These are phyloP conservation scores for Ichneumon xanthorius DNA, from an alignment of 2,888 invertebrate genomes.

Conservation along the genomic window DNA sequence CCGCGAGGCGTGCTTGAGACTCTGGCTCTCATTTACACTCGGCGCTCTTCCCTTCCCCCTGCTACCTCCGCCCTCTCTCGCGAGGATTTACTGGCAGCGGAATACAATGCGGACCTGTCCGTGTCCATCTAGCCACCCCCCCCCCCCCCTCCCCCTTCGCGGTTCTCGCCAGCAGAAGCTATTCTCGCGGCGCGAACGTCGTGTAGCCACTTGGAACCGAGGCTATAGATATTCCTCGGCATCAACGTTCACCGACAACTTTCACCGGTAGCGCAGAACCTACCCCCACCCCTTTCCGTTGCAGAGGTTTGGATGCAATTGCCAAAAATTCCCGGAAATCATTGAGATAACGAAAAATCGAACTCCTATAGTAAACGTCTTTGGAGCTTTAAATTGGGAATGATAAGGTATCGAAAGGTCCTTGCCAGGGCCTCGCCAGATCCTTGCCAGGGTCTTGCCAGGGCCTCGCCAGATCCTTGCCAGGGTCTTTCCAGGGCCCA, in stretches of 20 bases:
- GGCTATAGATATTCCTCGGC: constrained; percentile 63
- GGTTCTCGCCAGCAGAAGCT: constrained; percentile 22
- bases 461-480: no score
- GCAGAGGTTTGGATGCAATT: neutral
- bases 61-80: constrained; percentile 8
- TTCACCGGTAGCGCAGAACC: constrained; percentile 41
- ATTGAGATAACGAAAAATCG: neutral
- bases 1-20: constrained; percentile 59
- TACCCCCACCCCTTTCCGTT: constrained; percentile 16
- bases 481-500: no score
- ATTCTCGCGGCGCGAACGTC: constrained; percentile 46
- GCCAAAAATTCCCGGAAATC: neutral
- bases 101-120: constrained; percentile 85
- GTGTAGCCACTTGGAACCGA: constrained; percentile 54
- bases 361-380: neutral
- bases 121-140: constrained; percentile 79
- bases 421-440: no score
- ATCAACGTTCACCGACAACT: constrained; percentile 22
- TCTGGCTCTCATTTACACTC: constrained; percentile 84
- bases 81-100: constrained; percentile 84
- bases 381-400: neutral
- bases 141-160: constrained; percentile 21
- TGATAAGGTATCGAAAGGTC: no score
- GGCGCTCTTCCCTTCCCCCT: constrained; percentile 68
- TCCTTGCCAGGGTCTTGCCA: no score